A percentile compares a stretch with the other conserved stretches of the same genome.
Conservation (phyloP, 2,888 invertebrate genomes). For the Apamea crenata region DNA sequence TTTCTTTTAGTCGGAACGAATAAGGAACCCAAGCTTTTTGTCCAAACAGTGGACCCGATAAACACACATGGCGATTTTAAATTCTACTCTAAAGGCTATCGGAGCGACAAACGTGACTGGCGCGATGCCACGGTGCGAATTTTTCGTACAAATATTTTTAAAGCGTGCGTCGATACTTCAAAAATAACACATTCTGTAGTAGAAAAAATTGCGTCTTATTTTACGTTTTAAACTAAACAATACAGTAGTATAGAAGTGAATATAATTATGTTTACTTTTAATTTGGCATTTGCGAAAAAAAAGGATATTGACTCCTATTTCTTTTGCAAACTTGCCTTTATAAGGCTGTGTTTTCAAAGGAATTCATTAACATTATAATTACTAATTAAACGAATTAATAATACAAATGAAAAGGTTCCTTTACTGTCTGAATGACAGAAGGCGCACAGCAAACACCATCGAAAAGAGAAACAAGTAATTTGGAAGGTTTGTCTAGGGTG, state of each 20-base stretch:
- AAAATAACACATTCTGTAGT: slow-evolving; percentile 29
- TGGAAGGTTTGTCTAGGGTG: neutral
- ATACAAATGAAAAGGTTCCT: neutral
- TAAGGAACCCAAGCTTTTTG: slow-evolving; percentile 37
- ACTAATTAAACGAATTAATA: neutral
- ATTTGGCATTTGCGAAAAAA: neutral
- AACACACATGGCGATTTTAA: slow-evolving; percentile 59
- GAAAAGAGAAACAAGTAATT: neutral
- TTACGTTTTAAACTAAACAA: neutral
- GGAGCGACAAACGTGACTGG: slow-evolving; percentile 62
- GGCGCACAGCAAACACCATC: no score
- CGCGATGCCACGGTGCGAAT: slow-evolving; percentile 49
- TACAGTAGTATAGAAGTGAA: neutral
- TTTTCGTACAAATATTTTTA: slow-evolving; percentile 55
- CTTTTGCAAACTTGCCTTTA: neutral
- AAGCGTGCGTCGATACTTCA: slow-evolving; percentile 40
- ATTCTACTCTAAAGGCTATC: slow-evolving; percentile 59
- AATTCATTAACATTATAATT: neutral
- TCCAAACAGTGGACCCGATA: slow-evolving; percentile 37
- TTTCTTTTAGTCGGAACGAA: neutral
- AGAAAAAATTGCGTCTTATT: neutral
- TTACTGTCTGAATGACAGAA: neutral
- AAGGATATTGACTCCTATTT: neutral
- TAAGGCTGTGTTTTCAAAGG: neutral
- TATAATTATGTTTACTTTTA: neutral